These are phyloP conservation scores for Elymnias hypermnestra DNA, from an alignment of 1,140 invertebrate species.

Conservation along the genomic window DNA sequence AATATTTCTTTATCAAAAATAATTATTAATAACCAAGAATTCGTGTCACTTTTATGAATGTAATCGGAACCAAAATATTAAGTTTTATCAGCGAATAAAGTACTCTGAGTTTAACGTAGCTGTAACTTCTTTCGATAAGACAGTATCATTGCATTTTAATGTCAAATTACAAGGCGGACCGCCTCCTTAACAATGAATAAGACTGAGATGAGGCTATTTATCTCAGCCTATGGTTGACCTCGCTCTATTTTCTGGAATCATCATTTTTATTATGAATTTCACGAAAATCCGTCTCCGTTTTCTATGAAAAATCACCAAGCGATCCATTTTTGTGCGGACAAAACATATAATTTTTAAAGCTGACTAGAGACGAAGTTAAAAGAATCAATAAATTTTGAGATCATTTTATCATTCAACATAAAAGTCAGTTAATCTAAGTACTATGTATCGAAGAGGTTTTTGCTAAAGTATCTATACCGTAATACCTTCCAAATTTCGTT, in stretches of 20 bases:
- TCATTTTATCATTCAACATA: no score
- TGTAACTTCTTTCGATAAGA: constrained; percentile 3
- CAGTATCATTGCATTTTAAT: constrained; percentile 10
- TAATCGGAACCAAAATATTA: no score
- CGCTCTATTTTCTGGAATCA: constrained; percentile 28
- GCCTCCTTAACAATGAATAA: constrained; percentile 18
- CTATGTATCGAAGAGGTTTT: background rate
- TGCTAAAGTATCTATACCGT: background rate
- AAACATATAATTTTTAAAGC: no score
- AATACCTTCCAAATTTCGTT: no score
- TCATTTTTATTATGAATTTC: constrained; percentile 23
- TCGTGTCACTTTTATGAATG: no score
- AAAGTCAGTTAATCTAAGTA: background rate
- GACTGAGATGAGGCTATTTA: constrained; percentile 24
- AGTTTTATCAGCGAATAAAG: no score
- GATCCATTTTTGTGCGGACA: constrained; percentile 12
- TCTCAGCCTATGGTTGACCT: constrained; percentile 24
- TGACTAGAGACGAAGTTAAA: no score
- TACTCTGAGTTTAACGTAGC: background rate
- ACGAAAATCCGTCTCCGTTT: constrained; percentile 16
- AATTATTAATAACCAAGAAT: no score
- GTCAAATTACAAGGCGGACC: constrained; percentile 11
- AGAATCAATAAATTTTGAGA: no score
- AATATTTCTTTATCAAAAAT: no score
- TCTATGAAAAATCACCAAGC: constrained; percentile 8